Base-by-base conservation (phyloP, 2,888 invertebrate genomes). In the Pseudococcus longispinus region DNA sequence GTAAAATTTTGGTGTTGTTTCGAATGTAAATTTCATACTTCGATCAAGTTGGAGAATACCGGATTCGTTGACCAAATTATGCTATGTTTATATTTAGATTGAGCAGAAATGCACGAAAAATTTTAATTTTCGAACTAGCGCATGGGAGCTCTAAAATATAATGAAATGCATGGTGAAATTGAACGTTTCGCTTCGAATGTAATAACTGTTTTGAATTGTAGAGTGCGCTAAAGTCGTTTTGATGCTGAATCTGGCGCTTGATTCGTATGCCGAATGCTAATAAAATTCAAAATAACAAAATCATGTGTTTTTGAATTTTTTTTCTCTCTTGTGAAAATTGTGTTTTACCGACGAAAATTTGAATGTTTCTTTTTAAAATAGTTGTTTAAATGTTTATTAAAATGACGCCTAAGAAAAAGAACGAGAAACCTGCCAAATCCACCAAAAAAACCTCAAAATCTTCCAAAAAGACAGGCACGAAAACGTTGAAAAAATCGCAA, bases 21-120 rank as follows among this genome's bases (percentile, higher is more conserved):
- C 18, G 77, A 42, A 80, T 80, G 13, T 80, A 11, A 80, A 80
- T 32, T 80, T 32, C 77, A 80, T 80, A 80, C 77, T 42, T 80
- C 29, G 11, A 42, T 80, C 42, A 13, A n/a, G 77, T 42, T 80
- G 23, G 15, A 42, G 42, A 80, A 42, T 80, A 20, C 42, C 32
- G 77, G 77, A 80, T 70, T 70, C 29, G 29, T 18, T 29, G 70
- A 29, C 70, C 26, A 70, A 70, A 80, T 29, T 80, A 23, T 42
- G 20, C 42, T 20, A 8, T 13, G 77, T 80, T 80, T 80, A 80
- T 42, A 80, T 80, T 80, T 80, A 80, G 77, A 80, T 20, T 80
- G 37, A 80, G 77, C 77, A 37, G 37, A 74, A 29, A 29, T 70
- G 13, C 18, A 70, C 18, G 70, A 13, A 70, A 70, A 70, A 70